Conservation (phyloP, 2,113 vertebrate species). For the Ovibos moschatus region DNA sequence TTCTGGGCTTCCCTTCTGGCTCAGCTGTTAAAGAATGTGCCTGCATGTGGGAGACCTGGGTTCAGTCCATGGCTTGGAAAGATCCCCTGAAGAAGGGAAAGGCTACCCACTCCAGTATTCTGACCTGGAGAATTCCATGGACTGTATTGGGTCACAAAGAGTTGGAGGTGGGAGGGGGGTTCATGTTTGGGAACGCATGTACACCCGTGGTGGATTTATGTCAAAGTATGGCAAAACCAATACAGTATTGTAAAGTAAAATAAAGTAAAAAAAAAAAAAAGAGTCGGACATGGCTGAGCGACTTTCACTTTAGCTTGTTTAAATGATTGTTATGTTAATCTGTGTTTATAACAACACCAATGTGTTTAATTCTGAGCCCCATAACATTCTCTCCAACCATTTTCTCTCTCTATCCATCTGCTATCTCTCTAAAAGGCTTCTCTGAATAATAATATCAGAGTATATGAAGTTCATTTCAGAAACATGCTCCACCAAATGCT, state of each 20-base stretch:
- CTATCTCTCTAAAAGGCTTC: not conserved
- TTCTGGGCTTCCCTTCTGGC: not conserved
- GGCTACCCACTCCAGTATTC: not conserved
- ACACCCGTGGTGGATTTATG: too few species aligned
- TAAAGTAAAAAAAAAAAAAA: not conserved
- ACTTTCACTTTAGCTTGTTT: not conserved
- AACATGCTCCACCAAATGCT: not conserved
- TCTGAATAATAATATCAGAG: not conserved
- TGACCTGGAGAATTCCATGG: not conserved
- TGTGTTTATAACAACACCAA: not conserved
- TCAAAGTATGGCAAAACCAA: too few species aligned
- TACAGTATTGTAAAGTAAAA: too few species aligned
- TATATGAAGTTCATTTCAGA: not conserved
- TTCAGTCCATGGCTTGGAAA: not conserved
- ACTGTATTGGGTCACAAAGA: not conserved
- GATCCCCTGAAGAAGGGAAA: not conserved
- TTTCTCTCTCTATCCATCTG: not conserved
- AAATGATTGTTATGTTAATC: not conserved
- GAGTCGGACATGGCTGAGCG: accelerated
- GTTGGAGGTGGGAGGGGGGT: not conserved
- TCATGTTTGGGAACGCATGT: too few species aligned
- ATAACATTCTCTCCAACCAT: not conserved
- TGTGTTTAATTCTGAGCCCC: not conserved
- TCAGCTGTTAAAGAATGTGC: not conserved
- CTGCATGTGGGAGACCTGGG: not conserved